Conservation (phyloP, 2,113 vertebrate species). For the Leptodactylus fuscus region DNA sequence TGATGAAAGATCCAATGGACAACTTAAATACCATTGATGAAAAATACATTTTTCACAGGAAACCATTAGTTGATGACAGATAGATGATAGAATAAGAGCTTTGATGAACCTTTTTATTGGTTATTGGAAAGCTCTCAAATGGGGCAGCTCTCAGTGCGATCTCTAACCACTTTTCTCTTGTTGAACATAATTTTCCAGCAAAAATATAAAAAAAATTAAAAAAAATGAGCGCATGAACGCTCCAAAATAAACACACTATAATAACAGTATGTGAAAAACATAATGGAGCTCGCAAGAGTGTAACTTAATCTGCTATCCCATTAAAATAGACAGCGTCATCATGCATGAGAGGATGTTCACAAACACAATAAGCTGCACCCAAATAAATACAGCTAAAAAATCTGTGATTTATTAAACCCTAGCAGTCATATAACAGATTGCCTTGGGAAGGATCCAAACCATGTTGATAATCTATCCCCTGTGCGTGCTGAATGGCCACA, state of each 20-base stretch:
- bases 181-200: slow-evolving; percentile 15
- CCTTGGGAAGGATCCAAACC: slow-evolving; percentile 41
- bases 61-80: background rate
- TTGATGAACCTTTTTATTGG: background rate
- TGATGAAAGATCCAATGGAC: background rate
- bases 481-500: slow-evolving; percentile 43
- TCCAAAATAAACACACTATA: slow-evolving; percentile 52
- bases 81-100: background rate
- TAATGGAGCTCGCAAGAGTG: slow-evolving; percentile 31
- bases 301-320: slow-evolving; percentile 45
- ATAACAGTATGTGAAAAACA: slow-evolving; percentile 34
- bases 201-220: too few relatives aligned
- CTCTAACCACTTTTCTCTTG: slow-evolving; percentile 3
- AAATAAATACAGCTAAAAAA: slow-evolving; percentile 32
- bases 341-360: slow-evolving; percentile 1
- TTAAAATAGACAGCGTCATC: slow-evolving; percentile 6
- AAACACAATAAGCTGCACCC: slow-evolving; percentile 35
- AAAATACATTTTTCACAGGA: background rate
- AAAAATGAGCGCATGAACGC: too few relatives aligned
- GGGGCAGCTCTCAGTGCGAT: background rate
- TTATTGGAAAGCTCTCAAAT: background rate
- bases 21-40: background rate
- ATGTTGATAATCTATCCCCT: slow-evolving; percentile 42
- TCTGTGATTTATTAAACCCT: slow-evolving; percentile 53
- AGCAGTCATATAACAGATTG: slow-evolving; percentile 37